Evolutionary conservation across 2,113 vertebrate species (phyloP), one percentile per base, ranked within the genome.

Genomic region (Notarius lentiginosus): DNA sequence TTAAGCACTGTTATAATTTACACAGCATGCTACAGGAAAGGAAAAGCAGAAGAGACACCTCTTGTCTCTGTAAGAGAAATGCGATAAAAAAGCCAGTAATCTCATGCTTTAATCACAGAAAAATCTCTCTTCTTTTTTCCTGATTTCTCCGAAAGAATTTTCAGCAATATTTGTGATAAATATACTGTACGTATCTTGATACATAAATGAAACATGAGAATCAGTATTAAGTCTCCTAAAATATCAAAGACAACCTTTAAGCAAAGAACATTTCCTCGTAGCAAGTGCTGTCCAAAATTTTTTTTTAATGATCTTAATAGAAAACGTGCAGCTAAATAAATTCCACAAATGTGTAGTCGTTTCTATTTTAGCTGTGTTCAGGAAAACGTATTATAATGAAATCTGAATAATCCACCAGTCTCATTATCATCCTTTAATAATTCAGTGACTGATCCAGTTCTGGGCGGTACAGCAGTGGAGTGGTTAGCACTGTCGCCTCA

Each of bases 371-470:
- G 22, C 8, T 24, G 41, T 30, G 60, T 55, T 66, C 73, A 18
- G 27, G 49, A 70, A 55, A 56, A 68, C 27, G 24, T 56, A 80
- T 80, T 8, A 14, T 66, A 79, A 79, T 73, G 56, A 76, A 61
- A 79, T n/a, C 34, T 84, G 72, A 76, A 63, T 77, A 34, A 77
- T 76, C 34, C 63, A 41, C 76, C 76, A 70, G 84, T 10, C 49
- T 68, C 76, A 80, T 86, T 86, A 86, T 76, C 61, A 47, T 68
- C 49, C 12, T 5, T 86, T 51, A 56, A 86, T 41, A 41, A 41
- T 41, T 41, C 4, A 41, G 41, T 41, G 41, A 41, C 41, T 41
- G 41, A 41, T 61, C 1, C 2, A 56, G 14, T 56, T 56, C 55
- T 56, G 11, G 55, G 55, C 9, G 10, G 55, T 12, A 56, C 11